Percentiles rank a stretch among this genome's conserved stretches.
Conservation (phyloP, 92 coral and sea anemone species). For the Heteractis magnifica region DNA sequence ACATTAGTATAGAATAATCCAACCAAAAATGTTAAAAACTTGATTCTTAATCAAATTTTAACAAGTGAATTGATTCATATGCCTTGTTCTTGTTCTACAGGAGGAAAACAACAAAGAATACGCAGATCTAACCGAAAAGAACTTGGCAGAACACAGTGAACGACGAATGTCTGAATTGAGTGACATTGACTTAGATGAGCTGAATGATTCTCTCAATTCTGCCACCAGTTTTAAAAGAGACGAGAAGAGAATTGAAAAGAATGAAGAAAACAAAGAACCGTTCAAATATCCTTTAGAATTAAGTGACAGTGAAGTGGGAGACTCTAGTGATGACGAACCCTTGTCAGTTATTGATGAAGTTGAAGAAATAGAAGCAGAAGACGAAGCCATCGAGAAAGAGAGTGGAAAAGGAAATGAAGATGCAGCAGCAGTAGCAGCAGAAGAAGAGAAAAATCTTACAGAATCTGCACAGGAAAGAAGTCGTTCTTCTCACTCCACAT, state of each 20-base stretch:
- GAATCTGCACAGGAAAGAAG: conserved; percentile 51
- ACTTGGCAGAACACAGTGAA: conserved; percentile 11
- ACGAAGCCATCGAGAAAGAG: conserved; percentile 60
- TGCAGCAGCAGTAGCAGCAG: conserved; percentile 19
- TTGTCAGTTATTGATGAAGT: conserved; percentile 92
- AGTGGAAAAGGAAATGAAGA: conserved; percentile 43
- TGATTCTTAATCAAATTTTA: too few relatives aligned
- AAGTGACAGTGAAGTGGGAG: conserved; percentile 81
- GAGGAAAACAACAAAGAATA: conserved; percentile 15
- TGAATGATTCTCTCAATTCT: conserved; percentile 52
- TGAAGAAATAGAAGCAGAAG: conserved; percentile 91
- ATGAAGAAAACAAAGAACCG: conserved; percentile 34
- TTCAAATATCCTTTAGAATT: conserved; percentile 62
- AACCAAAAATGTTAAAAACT: too few relatives aligned
- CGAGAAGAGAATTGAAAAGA: conserved; percentile 1
- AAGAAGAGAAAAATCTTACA: conserved; percentile 21
- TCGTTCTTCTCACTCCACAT: conserved; percentile 68
- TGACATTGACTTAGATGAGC: conserved; percentile 73
- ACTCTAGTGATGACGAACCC: conserved; percentile 64
- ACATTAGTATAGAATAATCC: too few relatives aligned
- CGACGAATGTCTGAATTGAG: conserved; percentile 54
- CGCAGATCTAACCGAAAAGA: background rate
- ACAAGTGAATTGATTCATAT: too few relatives aligned
- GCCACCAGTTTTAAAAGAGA: conserved; percentile 42
- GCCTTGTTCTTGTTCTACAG: background rate